These are phyloP conservation scores for Donacobius atricapilla DNA, from an alignment of 2,113 vertebrate genomes.

Conservation along the genomic window DNA sequence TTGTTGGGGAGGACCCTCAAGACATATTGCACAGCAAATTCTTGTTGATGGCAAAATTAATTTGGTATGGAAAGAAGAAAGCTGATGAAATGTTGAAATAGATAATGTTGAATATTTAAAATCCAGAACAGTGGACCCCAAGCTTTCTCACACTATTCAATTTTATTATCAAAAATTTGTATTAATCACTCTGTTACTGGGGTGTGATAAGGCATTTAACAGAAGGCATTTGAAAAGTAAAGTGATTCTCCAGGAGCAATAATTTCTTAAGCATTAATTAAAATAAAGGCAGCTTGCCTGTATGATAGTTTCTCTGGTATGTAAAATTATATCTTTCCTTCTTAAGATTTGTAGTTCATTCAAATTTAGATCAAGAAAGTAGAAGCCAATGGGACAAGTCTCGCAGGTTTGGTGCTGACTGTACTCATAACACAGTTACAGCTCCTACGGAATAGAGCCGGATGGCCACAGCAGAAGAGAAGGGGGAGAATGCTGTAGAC, in stretches of 20 bases:
- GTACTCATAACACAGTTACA: not conserved
- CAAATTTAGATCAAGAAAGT: not conserved
- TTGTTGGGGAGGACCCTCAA: not conserved
- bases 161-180: not conserved
- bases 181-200: not conserved
- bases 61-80: not conserved
- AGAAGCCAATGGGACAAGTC: not conserved
- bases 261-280: not conserved
- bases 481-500: not conserved
- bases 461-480: not conserved
- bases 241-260: not conserved
- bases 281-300: not conserved
- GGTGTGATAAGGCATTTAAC: not conserved
- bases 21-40: not conserved
- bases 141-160: not conserved
- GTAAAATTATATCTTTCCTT: not conserved
- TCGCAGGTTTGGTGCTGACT: not conserved
- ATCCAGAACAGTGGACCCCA: not conserved
- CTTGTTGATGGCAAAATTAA: not conserved
- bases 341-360: not conserved
- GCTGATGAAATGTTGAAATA: not conserved
- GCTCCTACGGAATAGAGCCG: not conserved
- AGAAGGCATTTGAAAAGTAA: not conserved
- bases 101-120: not conserved
- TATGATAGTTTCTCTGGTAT: not conserved